Evolutionary conservation across 2,797 vertebrate species (phyloP).

Genomic region (Alauda arvensis): DNA sequence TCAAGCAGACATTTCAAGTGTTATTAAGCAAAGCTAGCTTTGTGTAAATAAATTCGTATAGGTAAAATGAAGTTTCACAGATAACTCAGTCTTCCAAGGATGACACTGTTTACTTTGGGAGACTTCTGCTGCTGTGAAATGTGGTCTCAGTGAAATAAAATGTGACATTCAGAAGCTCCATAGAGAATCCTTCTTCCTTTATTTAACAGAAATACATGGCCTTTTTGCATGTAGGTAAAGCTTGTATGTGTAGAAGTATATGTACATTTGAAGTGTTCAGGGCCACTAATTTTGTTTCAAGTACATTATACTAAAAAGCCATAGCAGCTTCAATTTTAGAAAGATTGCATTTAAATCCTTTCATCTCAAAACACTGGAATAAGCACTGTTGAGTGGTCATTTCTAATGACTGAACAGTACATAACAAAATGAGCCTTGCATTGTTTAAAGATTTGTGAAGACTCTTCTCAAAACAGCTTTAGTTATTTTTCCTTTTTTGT

Average conservation of each 20-base stretch:
- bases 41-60: not conserved
- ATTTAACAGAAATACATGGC: not conserved
- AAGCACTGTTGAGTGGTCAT: not conserved
- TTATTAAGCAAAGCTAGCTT: not conserved
- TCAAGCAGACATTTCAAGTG: not conserved
- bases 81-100: not conserved
- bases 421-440: not conserved
- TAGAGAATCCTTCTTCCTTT: not conserved
- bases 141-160: not conserved
- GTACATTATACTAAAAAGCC: not conserved
- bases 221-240: not conserved
- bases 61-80: not conserved
- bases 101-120: not conserved
- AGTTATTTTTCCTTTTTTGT: not conserved
- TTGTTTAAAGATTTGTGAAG: not conserved
- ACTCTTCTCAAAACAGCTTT: not conserved
- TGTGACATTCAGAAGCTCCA: accelerated
- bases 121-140: not conserved
- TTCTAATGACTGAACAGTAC: not conserved
- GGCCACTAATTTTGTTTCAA: not conserved
- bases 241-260: not conserved
- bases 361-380: not conserved
- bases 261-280: not conserved
- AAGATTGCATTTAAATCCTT: not conserved
- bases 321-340: not conserved